Evolutionary conservation across 2,113 vertebrate species (phyloP).

Genomic region (Cromileptes altivelis): DNA sequence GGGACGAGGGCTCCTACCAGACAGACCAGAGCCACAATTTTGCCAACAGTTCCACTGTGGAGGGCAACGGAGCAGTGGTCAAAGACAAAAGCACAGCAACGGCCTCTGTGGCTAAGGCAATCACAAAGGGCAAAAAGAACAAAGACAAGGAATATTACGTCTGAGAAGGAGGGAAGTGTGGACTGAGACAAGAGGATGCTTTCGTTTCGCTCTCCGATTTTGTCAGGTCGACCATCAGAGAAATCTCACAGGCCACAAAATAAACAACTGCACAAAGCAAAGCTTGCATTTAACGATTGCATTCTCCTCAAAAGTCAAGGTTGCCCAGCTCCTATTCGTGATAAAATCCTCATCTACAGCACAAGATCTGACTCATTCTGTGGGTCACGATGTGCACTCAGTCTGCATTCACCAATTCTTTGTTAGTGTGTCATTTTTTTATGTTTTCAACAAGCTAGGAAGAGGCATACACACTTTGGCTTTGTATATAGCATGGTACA

Average conservation of each 20-base stretch:
- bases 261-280: slow-evolving; percentile 55
- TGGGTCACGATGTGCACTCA: slow-evolving; percentile 62
- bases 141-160: slow-evolving; percentile 98
- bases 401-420: slow-evolving; percentile 63
- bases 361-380: slow-evolving; percentile 69
- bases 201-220: slow-evolving; percentile 53
- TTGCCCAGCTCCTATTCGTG: slow-evolving; percentile 59
- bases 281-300: slow-evolving; percentile 52
- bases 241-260: slow-evolving; percentile 62
- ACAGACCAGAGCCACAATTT: slow-evolving; percentile 93
- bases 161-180: slow-evolving; percentile 75
- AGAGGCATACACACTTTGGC: slow-evolving; percentile 67
- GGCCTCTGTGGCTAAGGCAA: slow-evolving; percentile 86
- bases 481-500: slow-evolving; percentile 81
- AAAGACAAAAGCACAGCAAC: slow-evolving; percentile 90
- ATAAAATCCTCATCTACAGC: slow-evolving; percentile 47
- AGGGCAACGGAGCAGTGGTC: slow-evolving; percentile 91
- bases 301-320: slow-evolving; percentile 61
- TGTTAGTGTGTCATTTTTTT: slow-evolving; percentile 55
- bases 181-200: slow-evolving; percentile 65
- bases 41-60: slow-evolving; percentile 89
- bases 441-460: slow-evolving; percentile 59
- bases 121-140: slow-evolving; percentile 94
- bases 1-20: slow-evolving; percentile 95
- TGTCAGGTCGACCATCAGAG: slow-evolving; percentile 60